Evolutionary conservation across 2,113 vertebrate species (phyloP).

Genomic region (Coracopsis vasa): DNA sequence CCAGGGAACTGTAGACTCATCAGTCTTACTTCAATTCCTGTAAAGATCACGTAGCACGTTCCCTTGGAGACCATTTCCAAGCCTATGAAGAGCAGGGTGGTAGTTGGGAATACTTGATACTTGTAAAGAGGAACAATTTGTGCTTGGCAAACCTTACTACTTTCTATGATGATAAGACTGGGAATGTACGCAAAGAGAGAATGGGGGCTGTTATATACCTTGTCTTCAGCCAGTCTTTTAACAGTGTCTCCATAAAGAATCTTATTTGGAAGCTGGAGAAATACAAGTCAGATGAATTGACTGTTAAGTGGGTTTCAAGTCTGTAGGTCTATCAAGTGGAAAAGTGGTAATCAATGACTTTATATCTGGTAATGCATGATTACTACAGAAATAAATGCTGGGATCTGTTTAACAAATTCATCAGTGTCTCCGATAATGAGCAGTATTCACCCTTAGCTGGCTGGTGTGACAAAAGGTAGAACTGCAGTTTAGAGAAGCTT

Average conservation of each 20-base stretch:
- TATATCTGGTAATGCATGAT: rapidly evolving
- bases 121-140: not conserved
- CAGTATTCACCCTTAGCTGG: not conserved
- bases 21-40: not conserved
- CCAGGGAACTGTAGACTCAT: not conserved
- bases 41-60: not conserved
- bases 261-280: not conserved
- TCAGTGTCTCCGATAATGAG: not conserved
- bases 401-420: rapidly evolving
- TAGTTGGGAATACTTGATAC: not conserved
- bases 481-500: not conserved
- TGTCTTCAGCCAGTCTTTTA: not conserved
- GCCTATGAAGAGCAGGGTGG: not conserved
- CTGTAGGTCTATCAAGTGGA: not conserved
- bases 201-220: not conserved
- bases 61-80: not conserved
- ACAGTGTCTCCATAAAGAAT: not conserved
- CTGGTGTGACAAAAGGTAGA: not conserved
- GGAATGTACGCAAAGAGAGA: not conserved
- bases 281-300: not conserved
- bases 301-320: not conserved
- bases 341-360: not conserved
- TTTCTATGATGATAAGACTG: not conserved
- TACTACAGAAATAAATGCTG: not conserved
- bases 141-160: not conserved